These are phyloP conservation scores for Tragulus kanchil DNA, from an alignment of 2,113 vertebrate genomes.

Conservation along the genomic window DNA sequence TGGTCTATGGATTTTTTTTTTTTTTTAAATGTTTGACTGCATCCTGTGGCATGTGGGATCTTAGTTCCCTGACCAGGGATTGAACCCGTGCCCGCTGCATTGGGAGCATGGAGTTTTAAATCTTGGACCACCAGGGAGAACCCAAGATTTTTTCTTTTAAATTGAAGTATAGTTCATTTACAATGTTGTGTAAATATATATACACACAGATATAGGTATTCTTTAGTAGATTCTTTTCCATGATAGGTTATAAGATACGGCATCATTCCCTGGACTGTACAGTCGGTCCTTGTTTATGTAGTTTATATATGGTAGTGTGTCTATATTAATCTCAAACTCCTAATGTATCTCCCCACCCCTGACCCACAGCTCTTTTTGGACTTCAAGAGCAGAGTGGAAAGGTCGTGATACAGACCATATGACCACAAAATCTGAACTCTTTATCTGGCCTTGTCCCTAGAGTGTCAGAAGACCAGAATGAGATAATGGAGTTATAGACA, in stretches of 20 bases:
- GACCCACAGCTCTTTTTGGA: neutral
- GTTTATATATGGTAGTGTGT: neutral
- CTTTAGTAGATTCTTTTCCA: neutral
- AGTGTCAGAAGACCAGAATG: too few species aligned
- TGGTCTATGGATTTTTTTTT: too few species aligned
- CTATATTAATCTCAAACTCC: neutral
- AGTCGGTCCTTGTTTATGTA: neutral
- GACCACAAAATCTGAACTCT: neutral
- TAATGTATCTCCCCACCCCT: neutral
- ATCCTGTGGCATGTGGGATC: too few species aligned
- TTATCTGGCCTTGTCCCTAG: too few species aligned
- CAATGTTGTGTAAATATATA: neutral
- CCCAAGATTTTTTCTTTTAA: neutral
- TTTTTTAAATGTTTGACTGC: too few species aligned
- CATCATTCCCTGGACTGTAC: neutral
- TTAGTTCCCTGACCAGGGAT: too few species aligned
- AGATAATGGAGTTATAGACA: neutral
- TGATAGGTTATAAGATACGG: neutral
- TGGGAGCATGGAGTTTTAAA: too few species aligned
- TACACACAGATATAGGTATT: neutral
- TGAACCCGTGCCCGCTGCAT: too few species aligned
- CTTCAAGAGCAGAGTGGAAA: neutral
- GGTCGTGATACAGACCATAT: neutral
- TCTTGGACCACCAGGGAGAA: too few species aligned
- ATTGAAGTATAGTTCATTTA: neutral